Conservation (phyloP, 2,113 vertebrate genomes). For the Xenotilapia flavipinnis region DNA sequence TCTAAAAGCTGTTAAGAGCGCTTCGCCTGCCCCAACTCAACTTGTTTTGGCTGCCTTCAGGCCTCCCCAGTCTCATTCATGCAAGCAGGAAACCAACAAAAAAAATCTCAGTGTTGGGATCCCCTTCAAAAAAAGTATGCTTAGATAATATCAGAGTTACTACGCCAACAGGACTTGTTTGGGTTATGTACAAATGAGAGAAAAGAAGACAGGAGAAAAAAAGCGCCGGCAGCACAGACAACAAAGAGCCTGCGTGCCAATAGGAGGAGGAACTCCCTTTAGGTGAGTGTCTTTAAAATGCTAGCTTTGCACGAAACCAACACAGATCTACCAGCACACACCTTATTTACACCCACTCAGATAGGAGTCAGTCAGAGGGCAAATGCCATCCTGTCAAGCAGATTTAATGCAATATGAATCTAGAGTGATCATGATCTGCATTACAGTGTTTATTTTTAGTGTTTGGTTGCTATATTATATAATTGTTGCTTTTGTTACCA, state of each 20-base stretch:
- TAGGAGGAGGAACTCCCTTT: slow-evolving; percentile 70
- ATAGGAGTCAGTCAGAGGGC: slow-evolving; percentile 60
- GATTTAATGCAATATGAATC: slow-evolving; percentile 23
- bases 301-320: slow-evolving; percentile 67
- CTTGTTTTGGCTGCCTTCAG: slow-evolving; percentile 66
- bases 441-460: slow-evolving; percentile 13
- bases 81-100: slow-evolving; percentile 55
- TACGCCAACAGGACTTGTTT: slow-evolving; percentile 77
- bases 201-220: slow-evolving; percentile 27
- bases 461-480: slow-evolving; percentile 25
- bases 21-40: slow-evolving; percentile 33
- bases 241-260: slow-evolving; percentile 71
- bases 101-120: slow-evolving; percentile 71
- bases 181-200: slow-evolving; percentile 77
- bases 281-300: slow-evolving; percentile 65
- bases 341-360: slow-evolving; percentile 44
- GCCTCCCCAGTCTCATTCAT: slow-evolving; percentile 56
- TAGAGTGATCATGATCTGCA: slow-evolving; percentile 5
- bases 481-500: slow-evolving; percentile 42
- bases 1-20: slow-evolving; percentile 4
- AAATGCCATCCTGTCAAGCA: slow-evolving; percentile 49
- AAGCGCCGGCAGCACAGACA: slow-evolving; percentile 50
- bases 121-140: slow-evolving; percentile 75
- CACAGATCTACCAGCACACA: slow-evolving; percentile 44
- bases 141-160: slow-evolving; percentile 82